Base-by-base conservation (phyloP, 1,140 invertebrate genomes). In the Pteromalus puparum region DNA sequence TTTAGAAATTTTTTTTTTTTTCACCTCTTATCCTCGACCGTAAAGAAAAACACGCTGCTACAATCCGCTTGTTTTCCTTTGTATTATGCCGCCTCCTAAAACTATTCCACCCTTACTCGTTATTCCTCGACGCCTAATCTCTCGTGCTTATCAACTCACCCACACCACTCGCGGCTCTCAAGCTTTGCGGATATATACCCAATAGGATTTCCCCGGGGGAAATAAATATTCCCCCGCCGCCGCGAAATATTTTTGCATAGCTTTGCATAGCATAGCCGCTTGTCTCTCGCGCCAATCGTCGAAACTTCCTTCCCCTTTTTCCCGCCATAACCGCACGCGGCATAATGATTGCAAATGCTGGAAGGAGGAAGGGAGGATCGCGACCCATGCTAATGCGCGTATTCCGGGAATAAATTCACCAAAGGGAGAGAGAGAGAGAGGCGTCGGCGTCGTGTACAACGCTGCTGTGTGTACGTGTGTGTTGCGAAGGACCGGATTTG, bases 161-260 rank as follows among this genome's bases (percentile, higher is more conserved):
- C 38, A 7, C 21, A 3, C 28, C 6, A 5, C 61, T 26, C 61
- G 7, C 61, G 7, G 42, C 34, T 12, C 9, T 12, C 38, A 42
- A 0, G 1, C 38, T 42, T 7, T 7, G 9, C 38, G 42, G 9
- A 75, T 12, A n/a, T n/a, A n/a, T n/a, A 15, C 13, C 15, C 42
- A 61, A 48, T 48, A 4, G 48, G 2, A 80, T 73, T 34, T 84
- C 70, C 70, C 38, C 21, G 1, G 28, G 34, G 67, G 53, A 34
- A 28, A 34, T 77, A 81, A 81, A 85, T 82, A 85, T 42, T 72
- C 73, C 2, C 75, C 21, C 73, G 6, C 72, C 1, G 7, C 68
- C 15, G 73, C 61, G 30, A 68, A 38, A 76, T 68, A 81, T 76
- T 85, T 85, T 81, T 85, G 73, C 84, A 85, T 76, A 77, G 34